These are phyloP conservation scores for Acanthis flammea DNA, from an alignment of 2,797 vertebrate species.

Conservation along the genomic window DNA sequence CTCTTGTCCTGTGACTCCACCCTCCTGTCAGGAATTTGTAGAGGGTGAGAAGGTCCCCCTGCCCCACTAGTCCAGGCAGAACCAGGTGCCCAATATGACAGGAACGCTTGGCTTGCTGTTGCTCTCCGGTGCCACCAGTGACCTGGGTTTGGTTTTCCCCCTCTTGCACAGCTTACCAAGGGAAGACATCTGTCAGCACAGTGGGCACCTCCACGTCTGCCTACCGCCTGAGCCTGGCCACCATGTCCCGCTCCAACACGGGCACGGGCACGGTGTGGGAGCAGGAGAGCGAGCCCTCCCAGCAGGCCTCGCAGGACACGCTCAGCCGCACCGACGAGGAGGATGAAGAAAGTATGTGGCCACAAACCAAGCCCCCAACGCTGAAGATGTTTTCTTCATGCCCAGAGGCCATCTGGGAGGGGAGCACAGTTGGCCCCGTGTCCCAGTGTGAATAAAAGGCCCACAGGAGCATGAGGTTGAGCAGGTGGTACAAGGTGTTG, in stretches of 20 bases:
- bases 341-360: constrained; percentile 93
- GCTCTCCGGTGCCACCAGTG: not conserved
- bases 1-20: not conserved
- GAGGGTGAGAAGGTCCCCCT: not conserved
- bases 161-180: constrained; percentile 89
- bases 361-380: not conserved
- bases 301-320: constrained; percentile 96
- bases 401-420: not conserved
- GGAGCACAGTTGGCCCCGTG: not conserved
- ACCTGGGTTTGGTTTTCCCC: not conserved
- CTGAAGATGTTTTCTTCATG: not conserved
- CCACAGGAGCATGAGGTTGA: not conserved
- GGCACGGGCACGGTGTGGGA: constrained; percentile 98
- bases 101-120: not conserved
- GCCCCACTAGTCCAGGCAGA: not conserved
- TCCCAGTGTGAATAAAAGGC: not conserved
- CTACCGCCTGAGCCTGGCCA: constrained; percentile 94
- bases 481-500: not conserved
- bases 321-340: constrained; percentile 96
- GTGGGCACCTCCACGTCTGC: constrained; percentile 96
- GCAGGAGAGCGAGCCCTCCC: constrained; percentile 96
- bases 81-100: fast-evolving
- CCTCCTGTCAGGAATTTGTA: not conserved
- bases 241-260: constrained; percentile 98
- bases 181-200: constrained; percentile 96